phyloP scores from a whole-genome alignment of 2,113 vertebrate species.

The Acinonyx jubatus region DNA sequence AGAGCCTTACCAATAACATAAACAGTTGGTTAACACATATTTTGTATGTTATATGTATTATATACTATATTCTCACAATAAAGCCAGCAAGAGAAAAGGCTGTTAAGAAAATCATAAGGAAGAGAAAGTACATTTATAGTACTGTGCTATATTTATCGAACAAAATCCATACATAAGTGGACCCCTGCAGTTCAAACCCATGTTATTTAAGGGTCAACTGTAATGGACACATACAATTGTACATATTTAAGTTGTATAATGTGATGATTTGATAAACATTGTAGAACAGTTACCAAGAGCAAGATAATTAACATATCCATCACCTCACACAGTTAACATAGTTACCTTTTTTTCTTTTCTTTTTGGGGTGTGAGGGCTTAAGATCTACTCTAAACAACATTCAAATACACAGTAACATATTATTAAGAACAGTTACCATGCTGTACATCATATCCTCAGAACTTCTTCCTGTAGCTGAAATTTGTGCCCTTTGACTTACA shows the following conservation, averaged over 20 bases:
- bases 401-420: not conserved
- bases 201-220: not conserved
- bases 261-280: not conserved
- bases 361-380: not conserved
- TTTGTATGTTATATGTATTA: not conserved
- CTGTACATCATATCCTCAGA: not conserved
- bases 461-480: not conserved
- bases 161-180: not conserved
- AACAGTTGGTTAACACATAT: not conserved
- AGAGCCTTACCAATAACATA: not conserved
- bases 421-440: not conserved
- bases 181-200: not conserved
- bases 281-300: not conserved
- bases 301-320: not conserved
- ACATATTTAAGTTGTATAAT: not conserved
- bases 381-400: not conserved
- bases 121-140: not conserved
- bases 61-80: not conserved
- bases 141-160: not conserved
- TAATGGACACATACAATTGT: not conserved
- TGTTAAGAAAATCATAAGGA: not conserved
- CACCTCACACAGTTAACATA: not conserved
- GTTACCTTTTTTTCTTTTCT: not conserved
- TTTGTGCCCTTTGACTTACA: not conserved
- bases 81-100: not conserved